phyloP scores from a whole-genome alignment of 2,888 invertebrate species.

The Ennomos erosarius region DNA sequence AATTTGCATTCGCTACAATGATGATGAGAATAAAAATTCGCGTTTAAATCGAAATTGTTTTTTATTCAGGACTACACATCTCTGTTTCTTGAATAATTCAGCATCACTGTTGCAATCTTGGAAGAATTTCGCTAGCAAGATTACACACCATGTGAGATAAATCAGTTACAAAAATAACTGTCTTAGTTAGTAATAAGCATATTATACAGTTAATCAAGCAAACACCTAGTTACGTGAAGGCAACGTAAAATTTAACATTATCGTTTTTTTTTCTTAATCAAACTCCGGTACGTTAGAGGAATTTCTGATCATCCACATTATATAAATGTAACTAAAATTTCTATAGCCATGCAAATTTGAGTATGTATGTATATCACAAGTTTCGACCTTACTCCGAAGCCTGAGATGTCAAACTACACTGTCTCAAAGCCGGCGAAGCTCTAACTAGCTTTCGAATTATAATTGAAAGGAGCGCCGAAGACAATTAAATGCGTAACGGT shows the following conservation, averaged over 20 bases:
- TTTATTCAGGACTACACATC: not conserved
- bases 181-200: conserved; percentile 16
- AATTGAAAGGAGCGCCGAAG: conserved; percentile 23
- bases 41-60: not conserved
- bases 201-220: conserved; percentile 14
- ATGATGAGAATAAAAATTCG: conserved; percentile 3
- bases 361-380: too few relatives aligned
- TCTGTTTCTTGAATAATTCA: conserved; percentile 39
- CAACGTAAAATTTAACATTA: conserved; percentile 15
- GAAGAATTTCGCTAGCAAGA: conserved; percentile 34
- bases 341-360: too few relatives aligned
- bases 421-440: not conserved
- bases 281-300: conserved; percentile 1
- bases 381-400: too few relatives aligned
- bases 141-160: conserved; percentile 41
- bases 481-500: conserved; percentile 32
- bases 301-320: conserved; percentile 6
- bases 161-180: conserved; percentile 28
- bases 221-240: conserved; percentile 15
- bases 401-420: too few relatives aligned
- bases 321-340: not conserved
- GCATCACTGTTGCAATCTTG: conserved; percentile 29
- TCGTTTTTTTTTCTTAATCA: conserved; percentile 11
- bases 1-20: conserved; percentile 12
- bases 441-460: conserved; percentile 15